Conservation (phyloP, 2,113 vertebrate species). For the Octodon degus region DNA sequence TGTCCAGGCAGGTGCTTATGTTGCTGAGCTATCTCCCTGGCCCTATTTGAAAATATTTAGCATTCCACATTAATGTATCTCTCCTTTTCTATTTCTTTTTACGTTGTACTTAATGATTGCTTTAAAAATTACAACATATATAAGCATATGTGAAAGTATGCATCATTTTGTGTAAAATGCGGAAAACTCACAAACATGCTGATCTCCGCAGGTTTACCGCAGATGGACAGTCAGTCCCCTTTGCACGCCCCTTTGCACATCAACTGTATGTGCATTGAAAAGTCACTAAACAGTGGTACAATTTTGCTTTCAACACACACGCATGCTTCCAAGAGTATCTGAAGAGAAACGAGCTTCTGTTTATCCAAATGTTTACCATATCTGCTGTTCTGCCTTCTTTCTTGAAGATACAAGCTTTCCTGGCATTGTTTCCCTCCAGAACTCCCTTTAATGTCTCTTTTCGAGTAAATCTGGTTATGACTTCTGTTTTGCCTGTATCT, state of each 20-base stretch:
- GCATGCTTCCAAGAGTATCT: not conserved
- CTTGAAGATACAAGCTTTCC: not conserved
- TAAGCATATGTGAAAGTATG: conserved; percentile 30
- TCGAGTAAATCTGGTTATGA: not conserved
- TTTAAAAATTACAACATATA: not conserved
- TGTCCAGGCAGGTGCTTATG: too few species aligned
- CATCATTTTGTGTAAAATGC: not conserved
- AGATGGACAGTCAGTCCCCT: not conserved
- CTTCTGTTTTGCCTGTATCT: not conserved
- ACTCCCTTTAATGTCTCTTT: not conserved
- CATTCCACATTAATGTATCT: not conserved
- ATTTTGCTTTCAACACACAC: not conserved
- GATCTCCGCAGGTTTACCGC: not conserved
- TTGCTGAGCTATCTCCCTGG: too few species aligned
- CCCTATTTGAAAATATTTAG: not conserved
- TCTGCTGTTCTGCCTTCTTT: not conserved
- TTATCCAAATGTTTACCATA: conserved; percentile 8
- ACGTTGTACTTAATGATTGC: not conserved
- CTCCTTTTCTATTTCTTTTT: not conserved
- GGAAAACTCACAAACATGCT: not conserved
- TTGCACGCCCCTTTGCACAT: not conserved
- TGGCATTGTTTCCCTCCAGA: not conserved
- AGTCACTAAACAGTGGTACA: not conserved
- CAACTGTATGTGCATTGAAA: not conserved
- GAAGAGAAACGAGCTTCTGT: not conserved